Conservation (phyloP, 2,797 vertebrate genomes). For the Microctenopoma stevenorrisi region DNA sequence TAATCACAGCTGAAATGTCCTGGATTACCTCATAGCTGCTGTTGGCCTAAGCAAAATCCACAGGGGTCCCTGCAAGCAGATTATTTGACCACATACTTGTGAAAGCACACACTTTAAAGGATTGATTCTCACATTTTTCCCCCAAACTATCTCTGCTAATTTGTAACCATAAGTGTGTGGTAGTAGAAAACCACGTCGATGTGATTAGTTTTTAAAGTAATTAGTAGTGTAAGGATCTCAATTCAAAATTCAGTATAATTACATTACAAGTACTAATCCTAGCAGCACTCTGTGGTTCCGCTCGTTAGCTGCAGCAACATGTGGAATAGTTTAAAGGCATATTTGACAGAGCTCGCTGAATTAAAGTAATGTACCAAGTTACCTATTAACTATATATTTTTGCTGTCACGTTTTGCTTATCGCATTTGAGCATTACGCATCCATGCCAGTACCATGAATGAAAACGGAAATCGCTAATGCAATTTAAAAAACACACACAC, state of each 20-base stretch:
- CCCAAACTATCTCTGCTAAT: background rate
- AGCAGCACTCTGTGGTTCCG: background rate
- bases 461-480: background rate
- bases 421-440: background rate
- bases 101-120: slow-evolving; percentile 7
- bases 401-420: background rate
- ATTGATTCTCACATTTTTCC: background rate
- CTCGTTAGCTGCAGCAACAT: background rate
- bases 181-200: background rate
- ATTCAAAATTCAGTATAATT: background rate
- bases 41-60: slow-evolving; percentile 50
- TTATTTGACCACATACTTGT: slow-evolving; percentile 38
- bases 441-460: background rate
- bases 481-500: background rate
- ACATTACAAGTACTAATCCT: background rate
- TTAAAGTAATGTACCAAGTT: no score
- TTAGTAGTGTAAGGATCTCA: background rate
- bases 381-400: no score
- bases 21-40: slow-evolving; percentile 67
- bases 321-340: no score
- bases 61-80: slow-evolving; percentile 43
- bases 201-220: background rate
- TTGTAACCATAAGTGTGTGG: background rate
- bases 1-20: slow-evolving; percentile 79
- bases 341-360: no score